Evolutionary conservation across 2,797 vertebrate genomes (phyloP), one percentile per base, ranked within the genome.

Genomic region (Miichthys miiuy): DNA sequence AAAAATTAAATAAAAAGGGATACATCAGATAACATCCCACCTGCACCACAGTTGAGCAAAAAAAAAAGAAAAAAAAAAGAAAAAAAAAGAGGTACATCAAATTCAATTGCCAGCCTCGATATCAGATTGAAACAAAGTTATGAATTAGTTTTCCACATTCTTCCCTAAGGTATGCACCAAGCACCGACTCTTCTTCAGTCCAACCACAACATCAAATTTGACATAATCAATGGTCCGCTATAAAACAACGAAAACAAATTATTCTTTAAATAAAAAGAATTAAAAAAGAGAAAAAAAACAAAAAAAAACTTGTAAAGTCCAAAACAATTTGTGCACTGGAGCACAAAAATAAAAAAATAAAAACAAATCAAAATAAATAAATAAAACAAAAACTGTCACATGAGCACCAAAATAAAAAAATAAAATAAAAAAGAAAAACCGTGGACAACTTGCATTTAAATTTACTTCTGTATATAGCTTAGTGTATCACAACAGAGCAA

Each of bases 251-350:
- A 93, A 93, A 95, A 93, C 77, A 90, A 91, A 91, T 73, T 21
- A 64, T 89, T 95, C 93, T 96, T 96, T 95, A 95, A 95, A 96
- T 87, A 92, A 96, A 95, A 95, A 95, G 88, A 94, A 94, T 85
- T 14, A 44, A 44, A 80, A 85, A 87, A 44, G 72, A 70, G 14
- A 41, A 14, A 8, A 12, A 58, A 27, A 27, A 4, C 3, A 27
- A 72, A 89, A 93, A 91, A 95, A 93, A 95, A 95, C 94, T 95
- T 96, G 92, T 96, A 94, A 96, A 96, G 94, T 95, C 93, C 91
- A 94, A 94, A 92, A 94, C 81, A 86, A 94, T 94, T 94, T 95
- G 95, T 94, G 94, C 93, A 83, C 17, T 12, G 3, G 9, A 16
- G 92, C 93, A 95, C 95, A 95, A 93, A 25, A 79, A 77, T 17